phyloP scores from a whole-genome alignment of 2,113 vertebrate species.

The Verasper variegatus region DNA sequence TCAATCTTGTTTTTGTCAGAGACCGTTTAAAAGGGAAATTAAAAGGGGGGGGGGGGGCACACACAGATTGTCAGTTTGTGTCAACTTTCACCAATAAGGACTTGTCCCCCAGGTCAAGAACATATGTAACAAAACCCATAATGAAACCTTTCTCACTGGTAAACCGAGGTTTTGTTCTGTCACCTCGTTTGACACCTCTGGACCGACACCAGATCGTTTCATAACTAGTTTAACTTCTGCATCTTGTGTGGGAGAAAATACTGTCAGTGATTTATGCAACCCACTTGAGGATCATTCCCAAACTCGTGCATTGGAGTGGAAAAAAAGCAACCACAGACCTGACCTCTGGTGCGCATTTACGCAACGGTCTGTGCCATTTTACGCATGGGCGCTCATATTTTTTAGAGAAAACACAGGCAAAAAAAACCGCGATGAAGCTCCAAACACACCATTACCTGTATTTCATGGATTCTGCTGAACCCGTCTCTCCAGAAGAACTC shows the following conservation, averaged over 20 bases:
- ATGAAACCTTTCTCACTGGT: too few relatives aligned
- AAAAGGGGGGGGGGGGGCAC: too few relatives aligned
- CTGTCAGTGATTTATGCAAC: too few relatives aligned
- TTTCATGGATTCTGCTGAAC: constrained; percentile 91
- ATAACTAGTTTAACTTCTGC: not conserved
- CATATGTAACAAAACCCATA: too few relatives aligned
- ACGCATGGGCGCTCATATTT: constrained; percentile 25
- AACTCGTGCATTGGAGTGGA: not conserved
- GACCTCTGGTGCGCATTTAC: constrained; percentile 56
- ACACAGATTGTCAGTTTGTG: too few relatives aligned
- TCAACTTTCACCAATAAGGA: too few relatives aligned
- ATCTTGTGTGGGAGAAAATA: not conserved
- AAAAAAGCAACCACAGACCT: not conserved
- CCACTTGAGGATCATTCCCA: not conserved
- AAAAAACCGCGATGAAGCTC: not conserved
- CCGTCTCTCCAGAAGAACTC: constrained; percentile 93
- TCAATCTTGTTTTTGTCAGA: not conserved
- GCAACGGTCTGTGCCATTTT: constrained; percentile 49
- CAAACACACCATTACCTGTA: constrained; percentile 83
- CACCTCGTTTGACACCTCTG: too few relatives aligned
- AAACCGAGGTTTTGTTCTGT: too few relatives aligned
- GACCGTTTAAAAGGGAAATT: not conserved
- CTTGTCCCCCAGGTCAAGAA: too few relatives aligned
- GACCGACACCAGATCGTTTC: too few relatives aligned
- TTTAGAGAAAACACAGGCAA: not conserved